Percentiles rank a stretch among this genome's conserved stretches.
Evolutionary conservation across 2,888 invertebrate species (phyloP).

Genomic region (Sarcophaga variegata): DNA sequence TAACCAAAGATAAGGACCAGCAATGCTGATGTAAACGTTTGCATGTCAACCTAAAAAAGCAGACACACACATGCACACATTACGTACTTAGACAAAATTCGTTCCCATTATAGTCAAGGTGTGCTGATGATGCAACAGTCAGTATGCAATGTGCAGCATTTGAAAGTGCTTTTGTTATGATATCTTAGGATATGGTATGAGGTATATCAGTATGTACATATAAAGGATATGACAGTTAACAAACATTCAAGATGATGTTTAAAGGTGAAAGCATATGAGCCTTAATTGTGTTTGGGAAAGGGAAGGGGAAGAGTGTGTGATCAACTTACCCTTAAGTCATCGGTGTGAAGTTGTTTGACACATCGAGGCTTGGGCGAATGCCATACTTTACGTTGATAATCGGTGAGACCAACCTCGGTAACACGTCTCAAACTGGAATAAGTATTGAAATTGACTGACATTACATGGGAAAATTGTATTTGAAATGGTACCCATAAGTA

Average conservation of each 20-base stretch:
- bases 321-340: conserved; percentile 78
- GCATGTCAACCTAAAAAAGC: conserved; percentile 82
- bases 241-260: no score
- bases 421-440: conserved; percentile 83
- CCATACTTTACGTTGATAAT: conserved; percentile 84
- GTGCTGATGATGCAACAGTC: no score
- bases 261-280: background rate
- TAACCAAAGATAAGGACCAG: conserved; percentile 83
- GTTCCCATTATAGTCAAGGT: background rate
- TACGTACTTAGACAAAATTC: background rate
- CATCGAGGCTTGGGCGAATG: conserved; percentile 85
- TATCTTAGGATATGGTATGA: background rate
- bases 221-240: background rate
- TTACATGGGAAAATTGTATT: background rate
- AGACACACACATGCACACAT: background rate
- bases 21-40: conserved; percentile 85
- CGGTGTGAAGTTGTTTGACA: conserved; percentile 81
- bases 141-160: no score
- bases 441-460: background rate
- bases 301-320: background rate
- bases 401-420: conserved; percentile 84
- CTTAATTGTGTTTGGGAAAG: background rate
- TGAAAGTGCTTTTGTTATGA: no score
- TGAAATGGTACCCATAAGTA: conserved; percentile 83
- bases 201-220: background rate